Conservation (phyloP, 2,888 invertebrate genomes). For the Mythimna lalbum region DNA sequence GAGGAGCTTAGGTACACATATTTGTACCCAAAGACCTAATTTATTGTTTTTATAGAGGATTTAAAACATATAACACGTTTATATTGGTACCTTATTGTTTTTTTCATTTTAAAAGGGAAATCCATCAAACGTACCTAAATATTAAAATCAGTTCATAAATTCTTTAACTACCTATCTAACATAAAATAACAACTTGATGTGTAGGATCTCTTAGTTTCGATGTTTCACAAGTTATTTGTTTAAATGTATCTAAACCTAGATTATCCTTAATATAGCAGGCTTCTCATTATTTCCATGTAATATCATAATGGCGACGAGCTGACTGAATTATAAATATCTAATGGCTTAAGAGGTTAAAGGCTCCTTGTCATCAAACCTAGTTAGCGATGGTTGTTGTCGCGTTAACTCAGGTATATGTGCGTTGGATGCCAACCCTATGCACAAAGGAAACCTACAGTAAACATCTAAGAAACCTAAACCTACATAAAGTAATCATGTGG, state of each 20-base stretch:
- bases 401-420: background rate
- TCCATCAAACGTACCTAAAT: background rate
- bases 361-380: conserved; percentile 5
- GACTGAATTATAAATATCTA: conserved; percentile 22
- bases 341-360: background rate
- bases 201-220: background rate
- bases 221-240: conserved; percentile 10
- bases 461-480: background rate
- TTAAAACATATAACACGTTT: conserved; percentile 28
- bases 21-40: conserved; percentile 49
- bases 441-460: conserved; percentile 10
- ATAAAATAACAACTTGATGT: conserved; percentile 7
- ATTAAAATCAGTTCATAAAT: conserved; percentile 11
- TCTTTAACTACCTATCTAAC: background rate
- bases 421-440: conserved; percentile 8
- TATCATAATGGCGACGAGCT: conserved; percentile 34
- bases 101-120: conserved; percentile 28
- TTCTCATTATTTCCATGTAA: conserved; percentile 19
- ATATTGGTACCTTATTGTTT: conserved; percentile 15
- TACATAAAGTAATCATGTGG: conserved; percentile 1
- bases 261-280: conserved; percentile 7
- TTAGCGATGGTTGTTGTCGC: conserved; percentile 4
- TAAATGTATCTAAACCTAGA: conserved; percentile 10
- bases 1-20: conserved; percentile 55
- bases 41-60: conserved; percentile 28